Evolutionary conservation across 2,888 invertebrate species (phyloP).

Genomic region (Eilema depressum): DNA sequence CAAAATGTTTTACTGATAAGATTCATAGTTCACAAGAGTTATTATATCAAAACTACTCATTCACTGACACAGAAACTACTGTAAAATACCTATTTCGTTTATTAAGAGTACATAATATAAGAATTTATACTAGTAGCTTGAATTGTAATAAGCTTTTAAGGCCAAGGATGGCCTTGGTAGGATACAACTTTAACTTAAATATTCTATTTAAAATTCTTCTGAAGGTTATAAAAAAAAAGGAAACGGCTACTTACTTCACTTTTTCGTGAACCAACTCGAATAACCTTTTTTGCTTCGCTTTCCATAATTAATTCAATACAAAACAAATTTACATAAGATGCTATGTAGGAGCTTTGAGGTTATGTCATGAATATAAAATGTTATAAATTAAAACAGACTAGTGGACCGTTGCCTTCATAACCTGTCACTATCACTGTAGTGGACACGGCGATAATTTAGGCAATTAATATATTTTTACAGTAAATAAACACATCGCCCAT

Average conservation of each 20-base stretch:
- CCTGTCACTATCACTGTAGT: constrained; percentile 85
- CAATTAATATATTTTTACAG: constrained; percentile 40
- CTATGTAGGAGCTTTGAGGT: constrained; percentile 48
- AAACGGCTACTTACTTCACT: constrained; percentile 89
- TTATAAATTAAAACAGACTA: constrained; percentile 25
- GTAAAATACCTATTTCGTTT: neutral
- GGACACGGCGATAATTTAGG: constrained; percentile 65
- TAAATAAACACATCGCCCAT: constrained; percentile 29
- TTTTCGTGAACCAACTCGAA: constrained; percentile 93
- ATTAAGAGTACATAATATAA: neutral
- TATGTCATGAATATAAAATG: constrained; percentile 42
- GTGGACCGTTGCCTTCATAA: constrained; percentile 31
- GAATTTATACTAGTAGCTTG: neutral
- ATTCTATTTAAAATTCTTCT: neutral
- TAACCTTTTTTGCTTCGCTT: constrained; percentile 81
- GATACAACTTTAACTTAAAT: neutral
- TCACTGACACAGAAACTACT: neutral
- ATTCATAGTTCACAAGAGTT: neutral
- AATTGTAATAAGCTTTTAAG: neutral
- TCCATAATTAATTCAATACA: constrained; percentile 67
- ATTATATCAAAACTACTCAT: neutral
- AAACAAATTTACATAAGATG: constrained; percentile 55
- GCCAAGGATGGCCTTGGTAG: neutral
- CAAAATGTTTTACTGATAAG: constrained; percentile 1
- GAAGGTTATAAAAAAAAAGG: neutral